phyloP scores from a whole-genome alignment of 2,797 vertebrate genomes.

The Hoplostethus atlanticus region DNA sequence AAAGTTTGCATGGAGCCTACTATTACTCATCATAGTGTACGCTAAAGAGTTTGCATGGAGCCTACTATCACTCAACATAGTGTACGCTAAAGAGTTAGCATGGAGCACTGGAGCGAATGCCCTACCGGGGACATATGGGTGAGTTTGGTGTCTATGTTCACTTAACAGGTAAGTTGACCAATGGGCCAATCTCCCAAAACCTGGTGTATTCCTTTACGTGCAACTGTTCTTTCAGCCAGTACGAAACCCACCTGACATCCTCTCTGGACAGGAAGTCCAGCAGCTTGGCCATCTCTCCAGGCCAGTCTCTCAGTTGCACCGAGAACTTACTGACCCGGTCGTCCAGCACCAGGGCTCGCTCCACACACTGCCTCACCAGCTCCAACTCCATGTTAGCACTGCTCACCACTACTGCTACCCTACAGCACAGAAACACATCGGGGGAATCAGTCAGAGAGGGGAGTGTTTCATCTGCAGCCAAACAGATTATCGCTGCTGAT shows the following conservation, averaged over 20 bases:
- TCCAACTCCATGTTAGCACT: conserved; percentile 91
- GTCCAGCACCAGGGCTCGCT: conserved; percentile 89
- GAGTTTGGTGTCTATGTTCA: too few relatives aligned
- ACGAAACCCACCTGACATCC: conserved; percentile 86
- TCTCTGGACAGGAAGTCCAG: conserved; percentile 90
- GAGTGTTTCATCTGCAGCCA: conserved; percentile 34
- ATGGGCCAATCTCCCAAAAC: too few relatives aligned
- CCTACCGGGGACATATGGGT: too few relatives aligned
- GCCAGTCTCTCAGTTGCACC: conserved; percentile 86
- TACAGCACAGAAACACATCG: conserved; percentile 60
- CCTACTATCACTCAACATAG: too few relatives aligned
- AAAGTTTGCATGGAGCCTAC: too few relatives aligned
- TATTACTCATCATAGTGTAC: too few relatives aligned
- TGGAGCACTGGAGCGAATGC: too few relatives aligned
- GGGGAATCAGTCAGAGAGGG: not conserved
- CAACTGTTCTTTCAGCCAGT: not conserved
- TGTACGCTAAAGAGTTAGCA: too few relatives aligned
- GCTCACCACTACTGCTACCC: conserved; percentile 90
- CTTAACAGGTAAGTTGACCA: too few relatives aligned
- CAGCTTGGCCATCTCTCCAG: conserved; percentile 90
- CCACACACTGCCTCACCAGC: conserved; percentile 89
- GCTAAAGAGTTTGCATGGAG: too few relatives aligned
- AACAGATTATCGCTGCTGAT: conserved; percentile 39
- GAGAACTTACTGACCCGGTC: conserved; percentile 89
- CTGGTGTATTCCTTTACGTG: not conserved